A percentile compares a stretch with the other conserved stretches of the same genome.
phyloP scores from a whole-genome alignment of 1,140 invertebrate species.

The Diuraphis noxia region DNA sequence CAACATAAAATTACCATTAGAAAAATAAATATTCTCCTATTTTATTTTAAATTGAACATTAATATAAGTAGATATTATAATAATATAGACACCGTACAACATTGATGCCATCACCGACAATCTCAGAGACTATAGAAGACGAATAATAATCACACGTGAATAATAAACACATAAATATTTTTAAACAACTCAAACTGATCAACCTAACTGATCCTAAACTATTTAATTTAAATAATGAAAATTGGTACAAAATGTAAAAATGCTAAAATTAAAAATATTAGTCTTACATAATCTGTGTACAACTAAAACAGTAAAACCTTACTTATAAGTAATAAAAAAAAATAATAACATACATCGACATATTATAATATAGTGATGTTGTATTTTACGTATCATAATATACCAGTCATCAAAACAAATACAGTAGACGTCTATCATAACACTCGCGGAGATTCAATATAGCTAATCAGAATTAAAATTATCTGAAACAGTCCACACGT shows the following conservation, averaged over 20 bases:
- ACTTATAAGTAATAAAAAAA: background rate
- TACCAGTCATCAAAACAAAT: background rate
- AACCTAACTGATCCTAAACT: background rate
- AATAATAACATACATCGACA: background rate
- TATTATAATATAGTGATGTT: too few relatives aligned
- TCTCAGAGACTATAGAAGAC: background rate
- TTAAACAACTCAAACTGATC: background rate
- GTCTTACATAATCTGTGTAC: background rate
- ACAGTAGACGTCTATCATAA: too few relatives aligned
- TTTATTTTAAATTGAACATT: background rate
- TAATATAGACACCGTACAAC: too few relatives aligned
- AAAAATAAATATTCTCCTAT: background rate
- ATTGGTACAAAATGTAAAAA: background rate
- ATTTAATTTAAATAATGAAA: background rate
- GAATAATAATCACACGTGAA: background rate
- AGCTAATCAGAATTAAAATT: too few relatives aligned
- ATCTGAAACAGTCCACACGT: too few relatives aligned
- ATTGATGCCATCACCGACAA: background rate
- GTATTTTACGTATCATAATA: background rate
- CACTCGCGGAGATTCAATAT: too few relatives aligned
- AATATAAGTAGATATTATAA: background rate
- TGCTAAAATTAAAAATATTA: background rate
- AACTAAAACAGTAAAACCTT: background rate
- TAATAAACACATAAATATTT: background rate
- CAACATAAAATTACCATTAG: background rate